phyloP scores from a whole-genome alignment of 2,888 invertebrate species.

The Tipula confusa region DNA sequence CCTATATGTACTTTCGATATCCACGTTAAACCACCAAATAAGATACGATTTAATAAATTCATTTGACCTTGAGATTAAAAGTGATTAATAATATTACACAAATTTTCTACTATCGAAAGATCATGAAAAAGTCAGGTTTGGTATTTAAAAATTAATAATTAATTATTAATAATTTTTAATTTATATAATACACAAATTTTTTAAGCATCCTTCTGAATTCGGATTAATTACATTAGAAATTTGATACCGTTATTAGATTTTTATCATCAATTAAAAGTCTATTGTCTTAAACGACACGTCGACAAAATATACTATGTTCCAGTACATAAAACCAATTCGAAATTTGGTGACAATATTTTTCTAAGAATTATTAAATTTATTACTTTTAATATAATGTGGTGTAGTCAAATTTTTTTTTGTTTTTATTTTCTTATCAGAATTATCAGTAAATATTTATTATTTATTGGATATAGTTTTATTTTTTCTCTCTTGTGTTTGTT shows the following conservation, averaged over 20 bases:
- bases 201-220: background rate
- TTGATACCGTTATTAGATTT: background rate
- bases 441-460: constrained; percentile 25
- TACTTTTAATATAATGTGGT: background rate
- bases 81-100: background rate
- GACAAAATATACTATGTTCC: background rate
- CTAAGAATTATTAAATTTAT: constrained; percentile 20
- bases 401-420: too few relatives aligned
- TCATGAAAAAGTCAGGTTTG: background rate
- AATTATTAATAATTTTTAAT: background rate
- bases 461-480: constrained; percentile 4
- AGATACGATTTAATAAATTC: background rate
- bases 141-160: background rate
- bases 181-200: background rate
- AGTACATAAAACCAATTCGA: background rate
- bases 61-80: background rate
- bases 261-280: background rate
- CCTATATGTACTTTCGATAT: too few relatives aligned
- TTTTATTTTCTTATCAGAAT: background rate
- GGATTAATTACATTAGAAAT: background rate
- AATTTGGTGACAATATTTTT: constrained; percentile 3
- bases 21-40: background rate
- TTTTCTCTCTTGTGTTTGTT: background rate
- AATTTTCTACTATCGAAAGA: background rate
- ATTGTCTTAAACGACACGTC: background rate